A percentile compares a stretch with the other conserved stretches of the same genome.
Conservation (phyloP, 2,888 invertebrate species). For the Napeogenes inachia region DNA sequence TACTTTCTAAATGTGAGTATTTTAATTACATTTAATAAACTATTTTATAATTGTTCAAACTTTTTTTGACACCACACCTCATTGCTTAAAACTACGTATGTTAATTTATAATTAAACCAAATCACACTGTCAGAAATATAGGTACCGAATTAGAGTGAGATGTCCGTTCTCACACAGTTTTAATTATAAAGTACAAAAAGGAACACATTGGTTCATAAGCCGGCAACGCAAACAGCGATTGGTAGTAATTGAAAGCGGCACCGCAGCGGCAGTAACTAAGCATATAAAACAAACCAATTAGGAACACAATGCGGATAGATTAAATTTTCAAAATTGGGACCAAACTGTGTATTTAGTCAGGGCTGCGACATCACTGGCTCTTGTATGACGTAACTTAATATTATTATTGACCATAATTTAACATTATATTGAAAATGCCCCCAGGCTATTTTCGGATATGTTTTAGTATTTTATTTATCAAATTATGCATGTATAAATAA, state of each 20-base stretch:
- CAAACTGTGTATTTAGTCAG: slow-evolving; percentile 34
- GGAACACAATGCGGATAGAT: slow-evolving; percentile 71
- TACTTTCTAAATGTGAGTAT: too few species aligned
- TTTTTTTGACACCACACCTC: too few species aligned
- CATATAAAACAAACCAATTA: slow-evolving; percentile 74
- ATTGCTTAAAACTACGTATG: too few species aligned
- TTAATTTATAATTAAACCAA: too few species aligned
- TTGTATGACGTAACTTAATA: not conserved
- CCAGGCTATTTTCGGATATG: too few species aligned
- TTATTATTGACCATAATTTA: not conserved
- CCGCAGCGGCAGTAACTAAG: slow-evolving; percentile 49
- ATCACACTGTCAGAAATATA: too few species aligned
- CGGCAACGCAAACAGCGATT: slow-evolving; percentile 15
- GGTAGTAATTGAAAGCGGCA: slow-evolving; percentile 29
- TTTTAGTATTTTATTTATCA: too few species aligned
- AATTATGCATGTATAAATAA: too few species aligned
- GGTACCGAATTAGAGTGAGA: too few species aligned
- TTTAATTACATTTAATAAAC: too few species aligned
- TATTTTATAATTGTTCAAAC: too few species aligned
- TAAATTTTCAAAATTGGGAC: slow-evolving; percentile 70
- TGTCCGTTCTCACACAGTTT: not conserved
- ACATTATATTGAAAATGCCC: not conserved
- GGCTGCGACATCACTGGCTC: slow-evolving; percentile 37
- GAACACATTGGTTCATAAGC: not conserved
- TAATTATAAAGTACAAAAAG: slow-evolving; percentile 1